Conservation (phyloP, 2,888 invertebrate species). For the Ramazzottius varieornatus region DNA sequence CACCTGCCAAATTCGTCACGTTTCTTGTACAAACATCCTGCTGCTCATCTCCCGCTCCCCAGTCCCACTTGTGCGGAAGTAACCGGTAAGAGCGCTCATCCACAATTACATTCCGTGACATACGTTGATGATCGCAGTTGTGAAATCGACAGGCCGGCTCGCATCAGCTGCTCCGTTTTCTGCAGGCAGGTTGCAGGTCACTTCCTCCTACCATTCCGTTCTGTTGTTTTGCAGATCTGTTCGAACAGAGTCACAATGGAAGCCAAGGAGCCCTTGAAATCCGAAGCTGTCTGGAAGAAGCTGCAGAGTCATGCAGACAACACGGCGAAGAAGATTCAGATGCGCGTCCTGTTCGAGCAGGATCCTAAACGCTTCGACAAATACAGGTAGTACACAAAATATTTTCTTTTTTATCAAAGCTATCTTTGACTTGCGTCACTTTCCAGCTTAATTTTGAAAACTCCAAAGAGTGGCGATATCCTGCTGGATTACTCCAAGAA, state of each 20-base stretch:
- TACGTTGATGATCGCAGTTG: no score
- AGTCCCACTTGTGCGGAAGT: neutral
- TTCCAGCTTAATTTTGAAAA: slow-evolving; percentile 40
- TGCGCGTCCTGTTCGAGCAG: slow-evolving; percentile 49
- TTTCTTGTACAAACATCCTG: no score
- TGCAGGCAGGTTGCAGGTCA: no score
- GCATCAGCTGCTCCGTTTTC: no score
- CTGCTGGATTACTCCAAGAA: slow-evolving; percentile 92
- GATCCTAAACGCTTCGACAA: slow-evolving; percentile 59
- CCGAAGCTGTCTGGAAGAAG: slow-evolving; percentile 44
- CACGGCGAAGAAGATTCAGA: slow-evolving; percentile 45
- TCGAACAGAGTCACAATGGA: slow-evolving; percentile 6
- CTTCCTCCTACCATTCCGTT: no score
- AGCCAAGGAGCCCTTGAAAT: slow-evolving; percentile 22
- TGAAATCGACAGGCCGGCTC: no score
- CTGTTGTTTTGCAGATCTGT: no score
- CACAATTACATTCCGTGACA: no score
- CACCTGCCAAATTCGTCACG: no score
- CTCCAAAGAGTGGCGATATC: slow-evolving; percentile 63
- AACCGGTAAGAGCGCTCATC: no score
- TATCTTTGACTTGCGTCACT: slow-evolving; percentile 4
- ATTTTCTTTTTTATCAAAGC: neutral
- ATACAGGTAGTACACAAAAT: slow-evolving; percentile 39
- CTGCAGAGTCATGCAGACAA: slow-evolving; percentile 44
- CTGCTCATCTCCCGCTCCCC: neutral